A percentile compares a stretch with the other conserved stretches of the same genome.
Evolutionary conservation across 2,113 vertebrate species (phyloP).

Genomic region (Cyprinodon brontotheroides): DNA sequence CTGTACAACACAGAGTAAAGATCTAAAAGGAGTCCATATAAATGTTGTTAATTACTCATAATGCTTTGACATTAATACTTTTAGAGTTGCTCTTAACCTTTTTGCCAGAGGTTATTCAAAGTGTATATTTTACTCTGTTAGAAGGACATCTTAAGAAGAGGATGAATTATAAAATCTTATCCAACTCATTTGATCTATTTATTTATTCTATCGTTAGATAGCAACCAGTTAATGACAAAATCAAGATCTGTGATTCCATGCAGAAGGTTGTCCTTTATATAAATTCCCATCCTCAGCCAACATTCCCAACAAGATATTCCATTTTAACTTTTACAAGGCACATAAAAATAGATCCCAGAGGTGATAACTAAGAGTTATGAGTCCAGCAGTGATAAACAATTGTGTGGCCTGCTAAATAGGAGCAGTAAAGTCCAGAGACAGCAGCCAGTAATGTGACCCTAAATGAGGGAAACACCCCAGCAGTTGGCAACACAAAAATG

Average conservation of each 20-base stretch:
- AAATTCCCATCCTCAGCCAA: background rate
- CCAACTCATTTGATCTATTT: background rate
- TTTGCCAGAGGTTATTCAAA: background rate
- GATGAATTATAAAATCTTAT: background rate
- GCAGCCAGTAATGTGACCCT: conserved; percentile 26
- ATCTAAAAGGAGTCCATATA: conserved; percentile 12
- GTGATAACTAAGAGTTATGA: conserved; percentile 61
- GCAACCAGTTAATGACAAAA: background rate
- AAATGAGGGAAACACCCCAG: conserved; percentile 33
- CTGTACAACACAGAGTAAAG: conserved; percentile 15
- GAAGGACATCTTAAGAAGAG: too few species aligned
- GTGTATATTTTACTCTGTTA: background rate
- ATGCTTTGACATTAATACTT: background rate
- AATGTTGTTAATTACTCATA: background rate
- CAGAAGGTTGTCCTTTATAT: conserved; percentile 14
- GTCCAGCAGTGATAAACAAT: conserved; percentile 49
- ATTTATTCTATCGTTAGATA: background rate
- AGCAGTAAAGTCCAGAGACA: conserved; percentile 15
- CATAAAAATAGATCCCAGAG: conserved; percentile 59
- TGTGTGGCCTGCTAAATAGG: conserved; percentile 42
- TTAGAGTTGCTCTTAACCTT: background rate
- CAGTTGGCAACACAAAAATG: conserved; percentile 27
- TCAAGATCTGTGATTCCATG: conserved; percentile 13
- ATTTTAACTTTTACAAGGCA: conserved; percentile 64
- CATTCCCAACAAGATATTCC: conserved; percentile 45